phyloP scores from a whole-genome alignment of 2,888 invertebrate species.

The Mythimna ferrago region DNA sequence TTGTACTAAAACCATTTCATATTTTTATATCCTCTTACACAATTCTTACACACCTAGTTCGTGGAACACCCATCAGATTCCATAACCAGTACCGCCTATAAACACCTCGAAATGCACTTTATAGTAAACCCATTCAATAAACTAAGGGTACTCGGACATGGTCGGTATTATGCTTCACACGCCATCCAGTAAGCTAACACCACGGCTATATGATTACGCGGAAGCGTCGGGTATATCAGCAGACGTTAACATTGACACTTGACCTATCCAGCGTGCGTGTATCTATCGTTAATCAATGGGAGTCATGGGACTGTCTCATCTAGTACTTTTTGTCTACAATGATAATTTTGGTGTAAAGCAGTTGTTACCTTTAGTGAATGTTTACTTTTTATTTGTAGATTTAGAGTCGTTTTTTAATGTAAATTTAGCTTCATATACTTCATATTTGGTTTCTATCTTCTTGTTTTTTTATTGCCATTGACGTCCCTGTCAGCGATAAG shows the following conservation, averaged over 20 bases:
- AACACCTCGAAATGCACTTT: slow-evolving; percentile 33
- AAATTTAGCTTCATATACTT: neutral
- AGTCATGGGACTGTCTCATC: slow-evolving; percentile 1
- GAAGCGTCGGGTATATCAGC: slow-evolving; percentile 60
- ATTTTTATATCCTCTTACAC: neutral
- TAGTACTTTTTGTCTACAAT: neutral
- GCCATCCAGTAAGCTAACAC: slow-evolving; percentile 62
- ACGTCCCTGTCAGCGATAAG: no score
- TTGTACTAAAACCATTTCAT: neutral
- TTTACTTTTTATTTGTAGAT: neutral
- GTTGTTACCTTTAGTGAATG: neutral
- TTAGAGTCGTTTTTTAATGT: no score
- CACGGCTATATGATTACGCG: slow-evolving; percentile 58
- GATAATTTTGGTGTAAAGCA: neutral
- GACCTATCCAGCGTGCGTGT: slow-evolving; percentile 62
- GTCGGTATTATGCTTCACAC: slow-evolving; percentile 51
- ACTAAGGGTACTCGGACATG: slow-evolving; percentile 34
- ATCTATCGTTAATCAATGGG: slow-evolving; percentile 29
- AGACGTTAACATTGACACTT: slow-evolving; percentile 61
- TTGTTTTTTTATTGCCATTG: neutral
- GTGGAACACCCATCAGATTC: neutral
- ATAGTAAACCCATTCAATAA: slow-evolving; percentile 38
- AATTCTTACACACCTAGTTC: neutral
- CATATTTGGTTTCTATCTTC: neutral
- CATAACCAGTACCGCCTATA: slow-evolving; percentile 4